Percentiles rank a stretch among this genome's conserved stretches.
phyloP scores from a whole-genome alignment of 2,888 invertebrate species.

The Megaustenia siamemsis region DNA sequence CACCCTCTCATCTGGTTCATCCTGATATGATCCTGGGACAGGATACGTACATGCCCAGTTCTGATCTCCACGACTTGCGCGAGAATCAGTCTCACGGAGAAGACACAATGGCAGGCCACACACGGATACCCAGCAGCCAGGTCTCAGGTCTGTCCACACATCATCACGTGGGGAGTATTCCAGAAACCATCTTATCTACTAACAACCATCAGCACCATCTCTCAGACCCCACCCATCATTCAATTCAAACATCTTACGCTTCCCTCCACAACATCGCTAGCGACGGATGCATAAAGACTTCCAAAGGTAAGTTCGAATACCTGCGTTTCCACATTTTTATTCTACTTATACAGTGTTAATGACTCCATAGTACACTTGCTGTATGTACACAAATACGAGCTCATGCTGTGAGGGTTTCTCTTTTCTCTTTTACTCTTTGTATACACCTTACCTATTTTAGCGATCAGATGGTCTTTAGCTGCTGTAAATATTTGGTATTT shows the following conservation, averaged over 20 bases:
- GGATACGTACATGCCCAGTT: background rate
- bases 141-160: no score
- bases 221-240: slow-evolving; percentile 21
- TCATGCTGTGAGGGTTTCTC: no score
- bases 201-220: slow-evolving; percentile 32
- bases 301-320: slow-evolving; percentile 17
- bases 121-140: slow-evolving; percentile 27
- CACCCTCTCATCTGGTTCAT: background rate
- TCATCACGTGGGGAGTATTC: slow-evolving; percentile 23
- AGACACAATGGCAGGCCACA: background rate
- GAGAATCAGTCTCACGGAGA: background rate
- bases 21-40: slow-evolving; percentile 26
- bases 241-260: background rate
- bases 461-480: no score
- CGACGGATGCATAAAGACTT: background rate
- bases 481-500: no score
- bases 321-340: background rate
- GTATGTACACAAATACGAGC: no score
- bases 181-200: background rate
- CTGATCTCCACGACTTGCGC: background rate
- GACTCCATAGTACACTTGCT: no score
- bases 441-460: no score
- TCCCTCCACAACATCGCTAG: background rate
- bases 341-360: no score
- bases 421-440: no score